A percentile compares a stretch with the other conserved stretches of the same genome.
phyloP scores from a whole-genome alignment of 64 coral and sea anemone genomes.

The Stichodactyla mertensii region DNA sequence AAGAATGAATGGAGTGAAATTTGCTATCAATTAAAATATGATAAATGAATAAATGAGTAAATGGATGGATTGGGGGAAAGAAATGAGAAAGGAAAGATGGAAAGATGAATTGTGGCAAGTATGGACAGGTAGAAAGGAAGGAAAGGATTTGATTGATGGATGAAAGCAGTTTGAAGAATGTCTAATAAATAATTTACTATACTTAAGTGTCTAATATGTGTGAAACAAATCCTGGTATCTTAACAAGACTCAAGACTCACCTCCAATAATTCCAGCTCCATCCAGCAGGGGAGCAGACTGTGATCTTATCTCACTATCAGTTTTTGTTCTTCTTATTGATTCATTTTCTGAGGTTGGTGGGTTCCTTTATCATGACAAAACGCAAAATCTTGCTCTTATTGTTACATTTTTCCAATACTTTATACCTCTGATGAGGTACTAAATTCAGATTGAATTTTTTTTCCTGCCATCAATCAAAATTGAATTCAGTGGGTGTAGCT shows the following conservation, averaged over 20 bases:
- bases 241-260: background rate
- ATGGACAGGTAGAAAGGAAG: too few species aligned
- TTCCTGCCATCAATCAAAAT: too few species aligned
- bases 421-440: too few species aligned
- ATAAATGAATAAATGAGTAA: background rate
- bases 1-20: background rate
- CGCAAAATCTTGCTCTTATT: background rate
- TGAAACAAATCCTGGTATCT: too few species aligned
- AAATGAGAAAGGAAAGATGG: background rate
- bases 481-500: too few species aligned
- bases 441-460: too few species aligned
- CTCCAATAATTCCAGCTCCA: conserved; percentile 73
- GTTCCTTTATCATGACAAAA: conserved; percentile 4
- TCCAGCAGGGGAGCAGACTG: conserved; percentile 75
- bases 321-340: conserved; percentile 57
- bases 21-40: background rate
- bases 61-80: background rate
- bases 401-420: too few species aligned
- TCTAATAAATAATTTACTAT: too few species aligned
- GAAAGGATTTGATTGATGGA: background rate
- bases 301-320: conserved; percentile 59
- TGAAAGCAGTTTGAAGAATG: too few species aligned
- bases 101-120: background rate
- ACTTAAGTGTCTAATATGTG: too few species aligned
- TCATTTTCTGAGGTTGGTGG: conserved; percentile 29